Evolutionary conservation across 2,797 vertebrate species (phyloP).

Genomic region (Crypturellus tataupa): DNA sequence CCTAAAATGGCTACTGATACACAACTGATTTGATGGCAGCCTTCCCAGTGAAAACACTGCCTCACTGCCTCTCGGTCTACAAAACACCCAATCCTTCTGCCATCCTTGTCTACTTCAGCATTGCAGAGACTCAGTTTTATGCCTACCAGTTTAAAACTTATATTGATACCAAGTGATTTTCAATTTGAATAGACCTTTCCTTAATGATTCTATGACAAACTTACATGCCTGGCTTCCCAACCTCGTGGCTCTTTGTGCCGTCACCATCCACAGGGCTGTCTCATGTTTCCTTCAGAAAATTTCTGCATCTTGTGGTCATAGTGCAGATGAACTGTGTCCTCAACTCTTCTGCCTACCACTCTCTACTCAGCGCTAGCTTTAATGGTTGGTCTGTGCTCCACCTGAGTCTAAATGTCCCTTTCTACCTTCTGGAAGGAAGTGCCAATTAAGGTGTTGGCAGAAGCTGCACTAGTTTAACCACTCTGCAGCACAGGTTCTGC

Average conservation of each 20-base stretch:
- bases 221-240: not conserved
- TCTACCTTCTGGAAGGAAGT: not conserved
- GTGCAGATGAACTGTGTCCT: fast-evolving
- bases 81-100: not conserved
- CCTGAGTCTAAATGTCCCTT: not conserved
- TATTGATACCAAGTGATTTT: fast-evolving
- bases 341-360: fast-evolving
- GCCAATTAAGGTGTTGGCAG: not conserved
- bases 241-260: not conserved
- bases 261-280: not conserved
- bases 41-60: not conserved
- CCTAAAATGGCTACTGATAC: not conserved
- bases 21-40: not conserved
- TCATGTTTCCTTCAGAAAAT: not conserved
- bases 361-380: not conserved
- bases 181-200: not conserved
- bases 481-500: not conserved
- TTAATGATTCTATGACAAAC: not conserved
- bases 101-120: not conserved
- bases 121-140: not conserved
- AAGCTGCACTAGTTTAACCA: not conserved
- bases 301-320: not conserved
- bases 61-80: not conserved
- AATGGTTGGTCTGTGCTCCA: not conserved
- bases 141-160: not conserved